phyloP scores from a whole-genome alignment of 2,113 vertebrate species.

The Urocynchramus pylzowi region DNA sequence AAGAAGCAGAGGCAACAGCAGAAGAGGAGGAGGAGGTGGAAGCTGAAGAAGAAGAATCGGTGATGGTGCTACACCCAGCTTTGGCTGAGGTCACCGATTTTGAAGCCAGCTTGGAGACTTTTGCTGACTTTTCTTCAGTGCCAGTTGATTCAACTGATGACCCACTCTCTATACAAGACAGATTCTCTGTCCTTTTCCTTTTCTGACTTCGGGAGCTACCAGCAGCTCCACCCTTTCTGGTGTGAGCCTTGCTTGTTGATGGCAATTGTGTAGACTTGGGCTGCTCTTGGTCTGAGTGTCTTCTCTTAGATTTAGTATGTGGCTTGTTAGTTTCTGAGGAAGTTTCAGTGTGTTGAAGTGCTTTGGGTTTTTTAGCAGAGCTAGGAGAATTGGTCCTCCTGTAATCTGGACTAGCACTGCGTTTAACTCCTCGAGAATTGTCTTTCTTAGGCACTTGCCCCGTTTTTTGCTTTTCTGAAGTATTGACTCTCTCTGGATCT shows the following conservation, averaged over 20 bases:
- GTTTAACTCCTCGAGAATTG: slow-evolving; percentile 88
- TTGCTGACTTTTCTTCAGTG: slow-evolving; percentile 93
- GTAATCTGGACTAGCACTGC: slow-evolving; percentile 91
- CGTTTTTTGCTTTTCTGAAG: slow-evolving; percentile 88
- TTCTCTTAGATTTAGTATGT: slow-evolving; percentile 91
- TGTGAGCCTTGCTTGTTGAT: slow-evolving; percentile 86
- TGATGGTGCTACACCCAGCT: slow-evolving; percentile 99
- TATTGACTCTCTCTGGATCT: slow-evolving; percentile 86
- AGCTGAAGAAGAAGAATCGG: slow-evolving; percentile 93
- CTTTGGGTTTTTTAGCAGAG: slow-evolving; percentile 94
- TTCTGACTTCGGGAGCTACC: slow-evolving; percentile 88
- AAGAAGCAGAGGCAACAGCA: slow-evolving; percentile 87
- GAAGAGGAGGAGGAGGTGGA: slow-evolving; percentile 89
- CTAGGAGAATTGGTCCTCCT: slow-evolving; percentile 88
- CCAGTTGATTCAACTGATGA: slow-evolving; percentile 87
- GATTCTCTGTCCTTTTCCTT: slow-evolving; percentile 92
- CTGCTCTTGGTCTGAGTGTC: slow-evolving; percentile 82
- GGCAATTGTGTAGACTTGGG: slow-evolving; percentile 80
- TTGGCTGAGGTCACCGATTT: slow-evolving; percentile 99
- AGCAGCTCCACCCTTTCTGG: slow-evolving; percentile 88
- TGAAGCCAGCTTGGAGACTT: slow-evolving; percentile 99
- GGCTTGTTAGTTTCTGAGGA: slow-evolving; percentile 84
- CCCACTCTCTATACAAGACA: slow-evolving; percentile 86
- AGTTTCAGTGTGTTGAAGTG: slow-evolving; percentile 82
- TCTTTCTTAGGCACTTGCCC: slow-evolving; percentile 90